Base-by-base conservation (phyloP, 2,797 vertebrate genomes). In the Rhincodon typus region DNA sequence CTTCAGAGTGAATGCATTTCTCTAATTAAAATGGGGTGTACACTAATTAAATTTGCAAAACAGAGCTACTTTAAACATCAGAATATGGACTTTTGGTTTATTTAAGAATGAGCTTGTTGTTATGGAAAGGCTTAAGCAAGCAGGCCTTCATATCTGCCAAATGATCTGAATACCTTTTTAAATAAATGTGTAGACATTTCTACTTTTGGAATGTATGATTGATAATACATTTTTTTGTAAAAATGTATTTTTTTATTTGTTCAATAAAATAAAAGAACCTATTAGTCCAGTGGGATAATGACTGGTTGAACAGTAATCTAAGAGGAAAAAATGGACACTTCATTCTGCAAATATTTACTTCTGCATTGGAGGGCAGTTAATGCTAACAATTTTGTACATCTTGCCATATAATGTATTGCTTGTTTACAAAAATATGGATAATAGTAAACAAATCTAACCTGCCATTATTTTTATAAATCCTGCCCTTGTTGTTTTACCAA, bases 1-100 rank as follows among this genome's bases (percentile, higher is more conserved):
- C 96, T 97, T 96, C 96, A 97, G 96, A 96, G 69, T 96, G 97
- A 97, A 96, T 46, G 34, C 96, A 96, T 97, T 96, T 30, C 96
- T 97, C 94, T 97, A 97, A 97, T 97, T 96, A 97, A 97, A 97
- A 97, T 97, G 96, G 97, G 97, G 96, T 97, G 96, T 96, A 96
- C 97, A 97, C 69, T 74, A 94, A 94, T 72, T 74, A 50, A 74
- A 94, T 94, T 93, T 42, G 38, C 79, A 90, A 90, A 57, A 23
- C 34, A 15, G 15, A 53, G 30, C 50, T n/a, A n/a, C 53, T 90
- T 74, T 94, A 25, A 72, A 94, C 74, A 74, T 74, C 25, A 74
- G 94, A 42, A 21, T 8, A 46, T 74, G 27, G 30, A 66, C 23
- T 93, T 62, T 38, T 62, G 90, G 62, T 93, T 12, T 67, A 93